phyloP scores from a whole-genome alignment of 2,113 vertebrate species.

The Microtus ochrogaster region DNA sequence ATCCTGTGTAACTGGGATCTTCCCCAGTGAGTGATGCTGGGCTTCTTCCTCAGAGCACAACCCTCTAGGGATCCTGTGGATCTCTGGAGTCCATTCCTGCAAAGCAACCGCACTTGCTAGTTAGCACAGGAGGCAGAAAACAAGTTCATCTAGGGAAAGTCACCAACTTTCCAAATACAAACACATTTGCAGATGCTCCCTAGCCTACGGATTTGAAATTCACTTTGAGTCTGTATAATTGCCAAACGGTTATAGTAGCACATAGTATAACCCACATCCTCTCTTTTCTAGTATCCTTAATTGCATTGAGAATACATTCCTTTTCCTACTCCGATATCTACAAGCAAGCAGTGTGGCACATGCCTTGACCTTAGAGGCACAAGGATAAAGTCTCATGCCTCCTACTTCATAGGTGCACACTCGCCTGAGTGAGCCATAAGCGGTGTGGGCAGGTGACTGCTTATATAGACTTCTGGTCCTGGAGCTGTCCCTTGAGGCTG shows the following conservation, averaged over 20 bases:
- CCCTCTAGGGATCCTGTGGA: background rate
- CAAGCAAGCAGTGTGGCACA: background rate
- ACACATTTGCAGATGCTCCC: background rate
- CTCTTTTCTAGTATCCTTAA: background rate
- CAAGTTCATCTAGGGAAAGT: background rate
- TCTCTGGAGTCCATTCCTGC: background rate
- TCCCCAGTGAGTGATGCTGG: fast-evolving
- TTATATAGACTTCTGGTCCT: background rate
- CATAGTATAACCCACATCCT: background rate
- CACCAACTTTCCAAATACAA: background rate
- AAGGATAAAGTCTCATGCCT: background rate
- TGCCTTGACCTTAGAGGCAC: background rate
- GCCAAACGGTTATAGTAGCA: background rate
- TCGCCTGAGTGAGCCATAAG: background rate
- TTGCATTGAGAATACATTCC: background rate
- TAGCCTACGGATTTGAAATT: background rate
- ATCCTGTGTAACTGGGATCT: background rate
- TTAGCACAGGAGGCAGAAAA: background rate
- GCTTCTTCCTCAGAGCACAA: background rate
- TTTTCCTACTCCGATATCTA: background rate
- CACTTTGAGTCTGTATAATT: background rate
- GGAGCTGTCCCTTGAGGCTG: background rate
- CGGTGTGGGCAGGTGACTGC: background rate
- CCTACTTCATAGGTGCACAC: background rate
- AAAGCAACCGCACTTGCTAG: background rate